phyloP scores from a whole-genome alignment of 2,113 vertebrate species.

The Beaufortia kweichowensis region DNA sequence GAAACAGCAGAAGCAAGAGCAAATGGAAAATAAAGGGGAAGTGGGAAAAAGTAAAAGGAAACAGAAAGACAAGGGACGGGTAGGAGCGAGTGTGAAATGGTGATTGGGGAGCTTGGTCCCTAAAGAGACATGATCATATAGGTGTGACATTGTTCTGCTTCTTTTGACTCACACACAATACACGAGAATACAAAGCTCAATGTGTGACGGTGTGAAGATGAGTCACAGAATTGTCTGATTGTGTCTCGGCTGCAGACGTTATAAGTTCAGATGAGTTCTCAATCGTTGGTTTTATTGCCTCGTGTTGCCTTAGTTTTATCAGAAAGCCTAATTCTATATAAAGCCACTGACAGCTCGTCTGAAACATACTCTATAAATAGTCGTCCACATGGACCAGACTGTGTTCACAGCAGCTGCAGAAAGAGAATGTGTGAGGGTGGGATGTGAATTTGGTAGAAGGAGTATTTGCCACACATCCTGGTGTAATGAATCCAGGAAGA shows the following conservation, averaged over 20 bases:
- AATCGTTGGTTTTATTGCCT: neutral
- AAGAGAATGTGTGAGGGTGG: constrained; percentile 11
- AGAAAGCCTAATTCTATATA: neutral
- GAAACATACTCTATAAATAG: constrained; percentile 22
- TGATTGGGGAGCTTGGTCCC: neutral
- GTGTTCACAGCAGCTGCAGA: constrained; percentile 20
- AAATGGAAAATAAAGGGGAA: neutral
- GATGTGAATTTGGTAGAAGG: neutral
- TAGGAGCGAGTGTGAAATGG: neutral
- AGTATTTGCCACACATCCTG: neutral
- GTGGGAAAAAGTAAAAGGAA: neutral
- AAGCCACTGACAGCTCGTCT: constrained; percentile 25
- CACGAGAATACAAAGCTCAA: neutral
- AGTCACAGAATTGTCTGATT: constrained; percentile 18
- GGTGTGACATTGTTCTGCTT: neutral
- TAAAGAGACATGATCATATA: neutral
- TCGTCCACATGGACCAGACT: constrained; percentile 25
- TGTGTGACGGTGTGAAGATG: neutral
- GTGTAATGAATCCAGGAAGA: neutral
- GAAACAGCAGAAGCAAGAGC: neutral
- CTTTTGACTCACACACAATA: neutral
- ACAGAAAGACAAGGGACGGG: neutral
- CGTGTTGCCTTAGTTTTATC: constrained; percentile 34
- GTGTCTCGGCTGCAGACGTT: neutral
- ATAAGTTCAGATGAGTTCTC: neutral